Conservation (phyloP, 2,797 vertebrate species). For the Serranus cabrilla region DNA sequence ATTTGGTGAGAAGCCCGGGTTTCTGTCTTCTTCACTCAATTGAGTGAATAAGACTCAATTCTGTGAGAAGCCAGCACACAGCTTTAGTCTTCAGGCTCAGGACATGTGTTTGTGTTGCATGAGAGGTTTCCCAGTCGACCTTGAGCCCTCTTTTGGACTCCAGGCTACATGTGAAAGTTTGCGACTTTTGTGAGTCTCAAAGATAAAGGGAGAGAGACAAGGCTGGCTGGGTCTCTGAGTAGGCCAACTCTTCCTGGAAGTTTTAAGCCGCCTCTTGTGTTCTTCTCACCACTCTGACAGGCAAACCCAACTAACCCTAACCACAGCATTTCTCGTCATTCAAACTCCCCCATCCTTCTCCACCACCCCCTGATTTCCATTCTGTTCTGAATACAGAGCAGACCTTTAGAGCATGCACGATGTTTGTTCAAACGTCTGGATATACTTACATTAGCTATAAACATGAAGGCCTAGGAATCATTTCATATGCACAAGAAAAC, state of each 20-base stretch:
- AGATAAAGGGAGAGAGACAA: slow-evolving; percentile 56
- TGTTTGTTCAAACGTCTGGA: neutral
- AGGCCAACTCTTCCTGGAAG: slow-evolving; percentile 51
- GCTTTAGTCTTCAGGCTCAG: slow-evolving; percentile 3
- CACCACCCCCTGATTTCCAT: neutral
- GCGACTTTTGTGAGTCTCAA: slow-evolving; percentile 42
- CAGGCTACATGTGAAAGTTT: slow-evolving; percentile 5
- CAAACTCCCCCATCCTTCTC: slow-evolving; percentile 16
- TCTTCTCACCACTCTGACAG: slow-evolving; percentile 37
- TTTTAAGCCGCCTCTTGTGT: slow-evolving; percentile 53
- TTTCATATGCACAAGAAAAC: neutral
- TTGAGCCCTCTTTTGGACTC: slow-evolving; percentile 20
- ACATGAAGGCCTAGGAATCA: neutral
- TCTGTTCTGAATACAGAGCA: neutral
- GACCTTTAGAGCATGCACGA: neutral
- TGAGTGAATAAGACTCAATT: slow-evolving; percentile 5
- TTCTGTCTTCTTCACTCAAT: slow-evolving; percentile 18
- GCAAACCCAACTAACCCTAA: slow-evolving; percentile 48
- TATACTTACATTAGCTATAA: neutral
- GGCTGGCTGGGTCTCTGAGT: slow-evolving; percentile 25
- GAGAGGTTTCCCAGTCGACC: slow-evolving; percentile 38
- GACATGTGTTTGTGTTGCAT: slow-evolving; percentile 18
- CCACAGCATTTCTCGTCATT: slow-evolving; percentile 33
- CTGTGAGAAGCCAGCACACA: slow-evolving; percentile 3
- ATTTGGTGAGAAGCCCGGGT: slow-evolving; percentile 29